A percentile compares a stretch with the other conserved stretches of the same genome.
These are phyloP conservation scores for Zeuzera pyrina DNA, from an alignment of 2,888 invertebrate genomes.

Conservation along the genomic window DNA sequence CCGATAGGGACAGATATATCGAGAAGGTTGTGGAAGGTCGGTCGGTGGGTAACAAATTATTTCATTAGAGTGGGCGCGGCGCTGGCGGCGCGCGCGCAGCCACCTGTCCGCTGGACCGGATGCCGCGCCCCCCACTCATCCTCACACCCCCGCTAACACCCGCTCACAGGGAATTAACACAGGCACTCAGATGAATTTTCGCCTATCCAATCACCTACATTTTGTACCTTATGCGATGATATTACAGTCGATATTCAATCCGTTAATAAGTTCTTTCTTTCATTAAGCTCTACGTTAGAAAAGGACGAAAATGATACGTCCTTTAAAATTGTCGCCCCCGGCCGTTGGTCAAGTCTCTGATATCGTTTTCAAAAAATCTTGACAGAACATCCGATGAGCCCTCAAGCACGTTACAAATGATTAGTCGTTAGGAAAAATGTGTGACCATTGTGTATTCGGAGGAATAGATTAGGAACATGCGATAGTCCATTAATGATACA, in stretches of 20 bases:
- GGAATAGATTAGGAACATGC: conserved; percentile 29
- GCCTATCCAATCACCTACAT: too few relatives aligned
- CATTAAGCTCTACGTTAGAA: too few relatives aligned
- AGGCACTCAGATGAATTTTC: too few relatives aligned
- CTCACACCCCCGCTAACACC: conserved; percentile 10
- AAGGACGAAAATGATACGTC: conserved; percentile 15
- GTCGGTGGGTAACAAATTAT: conserved; percentile 50
- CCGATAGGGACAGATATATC: conserved; percentile 24
- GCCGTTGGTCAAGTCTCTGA: conserved; percentile 29
- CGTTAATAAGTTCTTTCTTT: too few relatives aligned
- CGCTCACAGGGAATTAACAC: conserved; percentile 3
- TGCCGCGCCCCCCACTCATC: conserved; percentile 35
- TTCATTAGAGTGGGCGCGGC: conserved; percentile 58
- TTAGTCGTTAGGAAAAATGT: conserved; percentile 22
- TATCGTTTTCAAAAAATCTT: conserved; percentile 31
- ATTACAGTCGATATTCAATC: too few relatives aligned
- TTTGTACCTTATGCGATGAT: too few relatives aligned
- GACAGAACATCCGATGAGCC: conserved; percentile 30
- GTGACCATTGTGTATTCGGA: conserved; percentile 22
- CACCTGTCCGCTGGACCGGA: conserved; percentile 67
- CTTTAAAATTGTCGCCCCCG: conserved; percentile 29
- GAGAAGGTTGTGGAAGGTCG: conserved; percentile 64
- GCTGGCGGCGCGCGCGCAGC: conserved; percentile 36
- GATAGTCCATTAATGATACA: conserved; percentile 17
- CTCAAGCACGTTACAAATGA: conserved; percentile 27